These are phyloP conservation scores for Dryobota labecula DNA, from an alignment of 2,888 invertebrate species.

Conservation along the genomic window DNA sequence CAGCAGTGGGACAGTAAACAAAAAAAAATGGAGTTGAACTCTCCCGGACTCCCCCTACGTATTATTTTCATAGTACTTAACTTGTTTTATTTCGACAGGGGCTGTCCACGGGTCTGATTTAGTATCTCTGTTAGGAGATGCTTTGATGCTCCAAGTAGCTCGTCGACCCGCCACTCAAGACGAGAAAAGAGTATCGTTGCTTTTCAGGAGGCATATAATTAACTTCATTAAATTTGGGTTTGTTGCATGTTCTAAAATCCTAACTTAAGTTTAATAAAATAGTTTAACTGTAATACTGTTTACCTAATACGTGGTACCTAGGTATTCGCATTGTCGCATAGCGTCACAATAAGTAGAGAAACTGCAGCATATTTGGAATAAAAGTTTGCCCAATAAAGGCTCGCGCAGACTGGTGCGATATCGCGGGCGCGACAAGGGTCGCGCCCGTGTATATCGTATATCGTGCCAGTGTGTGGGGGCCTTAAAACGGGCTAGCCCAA, in stretches of 20 bases:
- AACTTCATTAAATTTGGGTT: constrained; percentile 90
- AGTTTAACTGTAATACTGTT: background rate
- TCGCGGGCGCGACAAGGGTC: no score
- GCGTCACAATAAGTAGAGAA: background rate
- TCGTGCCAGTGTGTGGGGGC: no score
- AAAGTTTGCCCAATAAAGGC: no score
- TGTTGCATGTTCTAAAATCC: background rate
- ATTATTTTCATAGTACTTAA: background rate
- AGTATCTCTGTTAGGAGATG: constrained; percentile 92
- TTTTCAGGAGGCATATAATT: constrained; percentile 77
- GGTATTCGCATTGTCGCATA: background rate
- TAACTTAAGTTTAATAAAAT: background rate
- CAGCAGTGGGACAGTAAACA: background rate
- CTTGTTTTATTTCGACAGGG: constrained; percentile 78
- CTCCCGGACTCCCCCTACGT: background rate
- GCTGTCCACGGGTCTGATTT: constrained; percentile 93
- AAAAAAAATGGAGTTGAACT: background rate
- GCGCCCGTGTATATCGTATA: no score
- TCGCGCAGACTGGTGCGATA: no score
- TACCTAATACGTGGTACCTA: background rate
- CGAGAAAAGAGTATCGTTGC: constrained; percentile 89
- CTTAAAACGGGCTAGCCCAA: background rate
- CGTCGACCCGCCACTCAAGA: constrained; percentile 91
- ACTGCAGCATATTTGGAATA: background rate
- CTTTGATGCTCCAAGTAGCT: constrained; percentile 92